Evolutionary conservation across 2,113 vertebrate species (phyloP).

Genomic region (Toxotes jaculatrix): DNA sequence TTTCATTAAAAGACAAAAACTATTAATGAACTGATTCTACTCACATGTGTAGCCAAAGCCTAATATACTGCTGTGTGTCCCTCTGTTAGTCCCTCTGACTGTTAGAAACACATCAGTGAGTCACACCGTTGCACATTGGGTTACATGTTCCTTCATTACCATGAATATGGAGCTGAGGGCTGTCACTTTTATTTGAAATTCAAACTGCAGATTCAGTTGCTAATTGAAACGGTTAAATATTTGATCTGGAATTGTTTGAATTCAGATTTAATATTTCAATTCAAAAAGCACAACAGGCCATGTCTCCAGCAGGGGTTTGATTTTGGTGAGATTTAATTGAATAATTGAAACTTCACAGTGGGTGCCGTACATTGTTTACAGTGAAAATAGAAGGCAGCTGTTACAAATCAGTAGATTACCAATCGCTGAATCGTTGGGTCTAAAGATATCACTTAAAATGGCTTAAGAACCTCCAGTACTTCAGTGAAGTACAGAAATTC

Average conservation of each 20-base stretch:
- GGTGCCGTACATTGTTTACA: not conserved
- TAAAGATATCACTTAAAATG: not conserved
- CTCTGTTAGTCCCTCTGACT: not conserved
- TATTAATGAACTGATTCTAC: not conserved
- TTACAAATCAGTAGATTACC: not conserved
- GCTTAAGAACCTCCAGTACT: no score
- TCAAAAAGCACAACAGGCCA: conserved; percentile 8
- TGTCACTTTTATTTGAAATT: conserved; percentile 18
- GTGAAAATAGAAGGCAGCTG: not conserved
- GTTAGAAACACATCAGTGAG: not conserved
- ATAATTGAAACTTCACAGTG: not conserved
- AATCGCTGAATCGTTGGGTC: not conserved
- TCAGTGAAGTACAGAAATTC: no score
- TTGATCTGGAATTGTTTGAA: conserved; percentile 22
- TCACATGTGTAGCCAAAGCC: not conserved
- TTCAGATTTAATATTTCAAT: not conserved
- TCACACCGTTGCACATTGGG: not conserved
- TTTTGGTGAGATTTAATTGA: not conserved
- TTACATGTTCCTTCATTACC: conserved; percentile 22
- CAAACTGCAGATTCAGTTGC: not conserved
- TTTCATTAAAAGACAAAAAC: not conserved
- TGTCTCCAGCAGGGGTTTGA: conserved; percentile 1
- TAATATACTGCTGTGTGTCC: not conserved
- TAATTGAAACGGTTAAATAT: conserved; percentile 15
- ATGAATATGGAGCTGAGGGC: not conserved